Base-by-base conservation (phyloP, 1,140 invertebrate genomes). In the Temnothorax nylanderi region DNA sequence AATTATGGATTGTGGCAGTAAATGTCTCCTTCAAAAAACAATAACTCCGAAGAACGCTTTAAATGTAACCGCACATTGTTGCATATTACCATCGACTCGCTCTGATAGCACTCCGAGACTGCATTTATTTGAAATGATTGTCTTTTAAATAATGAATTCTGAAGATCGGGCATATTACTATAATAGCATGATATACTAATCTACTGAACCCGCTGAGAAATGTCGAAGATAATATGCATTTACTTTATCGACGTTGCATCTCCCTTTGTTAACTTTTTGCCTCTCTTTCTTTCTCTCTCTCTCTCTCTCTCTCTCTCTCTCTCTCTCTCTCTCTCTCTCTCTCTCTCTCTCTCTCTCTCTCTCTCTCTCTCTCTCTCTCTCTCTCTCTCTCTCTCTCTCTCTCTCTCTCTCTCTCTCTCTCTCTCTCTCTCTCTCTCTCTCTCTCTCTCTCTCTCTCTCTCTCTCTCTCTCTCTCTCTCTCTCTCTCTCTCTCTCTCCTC, bases 161-260 rank as follows among this genome's bases (percentile, higher is more conserved):
- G 51, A 88, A 74, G 21, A 81, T n/a, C 49, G 49, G 3, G 41
- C 16, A 74, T 47, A 16, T 47, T 44, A n/a, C 69, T 64, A 37
- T 5, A 26, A 51, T 62, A 37, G 32, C 34, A 64, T 49, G 65
- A 60, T 51, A 78, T 54, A 54, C 37, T 37, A 89, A 74, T 88
- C 47, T 26, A 34, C 26, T 26, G n/a, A 88, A 47, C 54, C 56
- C 41, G 1, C n/a, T 58, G 65, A 41, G 80, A 78, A 13, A 74
- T 18, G 8, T 74, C 32, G 65, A 78, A 37, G 72, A 44, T 88
- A 88, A 88, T 16, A 11, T 6, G 34, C 88, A 78, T 89, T 86
- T 82, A 89, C 65, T 51, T 89, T 67, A 54, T 77, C 84, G 44
- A 71, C 54, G 58, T 69, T 74, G 10, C 54, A 10, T 85, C n/a